These are phyloP conservation scores for Cepaea nemoralis DNA, from an alignment of 1,140 invertebrate species.

Conservation along the genomic window DNA sequence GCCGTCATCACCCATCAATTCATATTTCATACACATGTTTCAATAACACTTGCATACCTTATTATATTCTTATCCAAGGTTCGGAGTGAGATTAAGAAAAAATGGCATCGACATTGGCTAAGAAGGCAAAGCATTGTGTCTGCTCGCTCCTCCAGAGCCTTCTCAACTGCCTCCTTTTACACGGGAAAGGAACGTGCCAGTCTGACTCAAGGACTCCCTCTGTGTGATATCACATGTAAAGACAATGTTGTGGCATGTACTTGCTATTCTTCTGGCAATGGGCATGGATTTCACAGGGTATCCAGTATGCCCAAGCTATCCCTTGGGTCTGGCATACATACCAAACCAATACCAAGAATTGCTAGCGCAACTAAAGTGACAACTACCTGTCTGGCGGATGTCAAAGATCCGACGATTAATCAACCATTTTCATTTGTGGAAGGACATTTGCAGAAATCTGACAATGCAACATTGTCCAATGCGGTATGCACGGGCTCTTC, in stretches of 20 bases:
- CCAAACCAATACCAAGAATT: slow-evolving; percentile 13
- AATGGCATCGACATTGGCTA: slow-evolving; percentile 42
- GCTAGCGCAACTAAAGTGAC: slow-evolving; percentile 22
- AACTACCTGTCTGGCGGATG: neutral
- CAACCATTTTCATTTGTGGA: neutral
- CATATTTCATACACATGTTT: too few relatives aligned
- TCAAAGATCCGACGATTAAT: neutral
- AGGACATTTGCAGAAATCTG: neutral
- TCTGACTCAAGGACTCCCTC: slow-evolving; percentile 13
- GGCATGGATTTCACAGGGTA: neutral
- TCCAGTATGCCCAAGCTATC: slow-evolving; percentile 31
- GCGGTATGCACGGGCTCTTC: too few relatives aligned
- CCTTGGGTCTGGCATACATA: too few relatives aligned
- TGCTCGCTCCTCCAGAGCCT: slow-evolving; percentile 36
- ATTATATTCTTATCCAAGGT: slow-evolving; percentile 26
- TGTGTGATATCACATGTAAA: neutral
- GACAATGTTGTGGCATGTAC: neutral
- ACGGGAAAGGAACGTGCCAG: slow-evolving; percentile 36
- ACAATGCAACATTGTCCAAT: neutral
- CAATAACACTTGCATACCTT: too few relatives aligned
- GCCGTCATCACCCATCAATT: too few relatives aligned
- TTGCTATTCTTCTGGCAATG: neutral
- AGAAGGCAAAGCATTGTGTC: slow-evolving; percentile 38
- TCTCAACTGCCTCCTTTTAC: slow-evolving; percentile 44
- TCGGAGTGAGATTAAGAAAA: slow-evolving; percentile 40